A percentile compares a stretch with the other conserved stretches of the same genome.
Evolutionary conservation across 2,888 invertebrate genomes (phyloP).

Genomic region (Acronicta alni): DNA sequence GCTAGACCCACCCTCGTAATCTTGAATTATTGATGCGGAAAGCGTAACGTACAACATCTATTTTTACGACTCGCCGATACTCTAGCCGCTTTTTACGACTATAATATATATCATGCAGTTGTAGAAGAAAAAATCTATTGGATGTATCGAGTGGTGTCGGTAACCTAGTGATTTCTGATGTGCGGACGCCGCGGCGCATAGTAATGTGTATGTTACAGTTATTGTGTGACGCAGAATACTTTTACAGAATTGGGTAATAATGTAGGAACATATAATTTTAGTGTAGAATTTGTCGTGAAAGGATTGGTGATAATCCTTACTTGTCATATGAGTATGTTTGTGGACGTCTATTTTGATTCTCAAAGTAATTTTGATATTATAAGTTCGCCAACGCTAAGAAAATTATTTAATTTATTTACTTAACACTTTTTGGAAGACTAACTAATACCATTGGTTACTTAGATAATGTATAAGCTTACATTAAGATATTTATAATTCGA

Average conservation of each 20-base stretch:
- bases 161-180: constrained; percentile 77
- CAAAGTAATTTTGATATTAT: too few relatives aligned
- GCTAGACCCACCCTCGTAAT: constrained; percentile 68
- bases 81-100: constrained; percentile 83
- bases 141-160: constrained; percentile 76
- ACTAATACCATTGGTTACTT: too few relatives aligned
- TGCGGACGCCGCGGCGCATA: constrained; percentile 74
- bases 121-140: constrained; percentile 80
- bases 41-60: constrained; percentile 79
- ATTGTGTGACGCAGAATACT: constrained; percentile 62
- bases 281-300: constrained; percentile 44
- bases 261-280: constrained; percentile 56
- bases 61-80: constrained; percentile 79
- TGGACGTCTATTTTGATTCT: too few relatives aligned
- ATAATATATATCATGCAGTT: constrained; percentile 81
- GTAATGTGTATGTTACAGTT: constrained; percentile 64
- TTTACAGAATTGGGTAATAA: constrained; percentile 63
- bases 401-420: too few relatives aligned
- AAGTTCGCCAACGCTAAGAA: too few relatives aligned
- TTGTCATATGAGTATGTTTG: constrained; percentile 16
- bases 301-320: constrained; percentile 37
- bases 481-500: too few relatives aligned
- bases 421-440: too few relatives aligned
- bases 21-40: constrained; percentile 86
- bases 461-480: too few relatives aligned